Evolutionary conservation across 2,797 vertebrate species (phyloP).

Genomic region (Pygocentrus nattereri): DNA sequence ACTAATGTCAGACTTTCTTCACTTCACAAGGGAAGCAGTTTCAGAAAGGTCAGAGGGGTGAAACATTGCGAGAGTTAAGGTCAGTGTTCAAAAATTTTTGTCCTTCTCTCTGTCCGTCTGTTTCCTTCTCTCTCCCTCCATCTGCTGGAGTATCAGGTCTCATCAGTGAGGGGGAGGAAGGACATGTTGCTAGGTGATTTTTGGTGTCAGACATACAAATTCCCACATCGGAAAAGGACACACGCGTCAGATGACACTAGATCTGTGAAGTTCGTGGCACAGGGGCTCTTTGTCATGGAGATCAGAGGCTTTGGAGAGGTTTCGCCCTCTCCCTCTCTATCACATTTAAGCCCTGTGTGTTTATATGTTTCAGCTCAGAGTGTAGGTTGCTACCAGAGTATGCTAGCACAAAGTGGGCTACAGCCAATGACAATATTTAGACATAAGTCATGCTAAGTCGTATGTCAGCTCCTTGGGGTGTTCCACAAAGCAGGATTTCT

Average conservation of each 20-base stretch:
- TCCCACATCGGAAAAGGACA: slow-evolving; percentile 49
- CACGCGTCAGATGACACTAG: slow-evolving; percentile 19
- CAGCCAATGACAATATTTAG: background rate
- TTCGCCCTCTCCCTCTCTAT: background rate
- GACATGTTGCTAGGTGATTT: slow-evolving; percentile 59
- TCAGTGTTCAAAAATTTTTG: background rate
- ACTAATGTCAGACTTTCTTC: background rate
- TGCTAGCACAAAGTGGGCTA: background rate
- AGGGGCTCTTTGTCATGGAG: slow-evolving; percentile 44
- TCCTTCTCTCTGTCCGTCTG: too few relatives aligned
- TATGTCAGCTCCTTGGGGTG: background rate
- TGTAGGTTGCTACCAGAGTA: background rate
- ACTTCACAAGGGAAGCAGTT: background rate
- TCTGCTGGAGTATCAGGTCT: slow-evolving; percentile 57
- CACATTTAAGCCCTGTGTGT: background rate
- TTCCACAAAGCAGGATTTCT: too few relatives aligned
- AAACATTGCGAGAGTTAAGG: background rate
- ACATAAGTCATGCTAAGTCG: background rate
- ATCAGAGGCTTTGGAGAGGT: slow-evolving; percentile 24
- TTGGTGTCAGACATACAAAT: slow-evolving; percentile 42
- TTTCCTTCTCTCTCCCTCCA: slow-evolving; percentile 16
- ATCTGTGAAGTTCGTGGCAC: slow-evolving; percentile 24
- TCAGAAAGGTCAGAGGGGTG: slow-evolving; percentile 14
- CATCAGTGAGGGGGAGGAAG: slow-evolving; percentile 41
- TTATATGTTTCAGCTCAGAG: background rate